Evolutionary conservation across 2,888 invertebrate genomes (phyloP), one percentile per base, ranked within the genome.

Genomic region (Apocheima hispidaria): DNA sequence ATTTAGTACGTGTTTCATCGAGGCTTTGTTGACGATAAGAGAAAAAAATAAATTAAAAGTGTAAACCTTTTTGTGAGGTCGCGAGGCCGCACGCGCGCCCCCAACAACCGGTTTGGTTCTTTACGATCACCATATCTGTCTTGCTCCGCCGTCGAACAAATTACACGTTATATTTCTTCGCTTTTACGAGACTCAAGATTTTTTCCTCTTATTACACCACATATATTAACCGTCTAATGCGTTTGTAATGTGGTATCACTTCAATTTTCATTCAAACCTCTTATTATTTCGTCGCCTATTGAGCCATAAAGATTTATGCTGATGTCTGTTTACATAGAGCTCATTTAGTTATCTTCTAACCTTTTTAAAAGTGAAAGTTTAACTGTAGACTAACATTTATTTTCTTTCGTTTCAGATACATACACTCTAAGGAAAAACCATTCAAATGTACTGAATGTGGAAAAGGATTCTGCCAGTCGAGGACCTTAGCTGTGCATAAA

Each of bases 341-440:
- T 60, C 60, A 71, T 69, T 66, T 59, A 70, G 61, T 65, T 33
- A 48, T 54, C 33, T 55, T 79, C 71, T 78, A 74, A 75, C 73
- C 74, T 68, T 65, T 66, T 63, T 40, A 70, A 58, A 71, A 79
- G 79, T 83, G 80, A 84, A 84, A 84, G 82, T 83, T 72, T 51
- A 68, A 60, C 74, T 69, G 55, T 69, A 67, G 54, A 68, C 72
- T 85, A 65, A 84, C 76, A 23, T 79, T 78, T 90, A 51, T 74
- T 78, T 77, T 83, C 75, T 78, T 69, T 88, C 79, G 79, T 93
- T 93, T 58, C 94, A 98, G 98, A 84, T 99, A 99, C 92, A 99
- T 99, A 70, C 99, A 99, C 92, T 98, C 98, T 70, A 99, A 99
- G 84, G 98, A 99, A 89, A 99, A 99, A 86, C 99, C 99, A 0